phyloP scores from a whole-genome alignment of 2,888 invertebrate genomes.

The Drosophila kokeensis region DNA sequence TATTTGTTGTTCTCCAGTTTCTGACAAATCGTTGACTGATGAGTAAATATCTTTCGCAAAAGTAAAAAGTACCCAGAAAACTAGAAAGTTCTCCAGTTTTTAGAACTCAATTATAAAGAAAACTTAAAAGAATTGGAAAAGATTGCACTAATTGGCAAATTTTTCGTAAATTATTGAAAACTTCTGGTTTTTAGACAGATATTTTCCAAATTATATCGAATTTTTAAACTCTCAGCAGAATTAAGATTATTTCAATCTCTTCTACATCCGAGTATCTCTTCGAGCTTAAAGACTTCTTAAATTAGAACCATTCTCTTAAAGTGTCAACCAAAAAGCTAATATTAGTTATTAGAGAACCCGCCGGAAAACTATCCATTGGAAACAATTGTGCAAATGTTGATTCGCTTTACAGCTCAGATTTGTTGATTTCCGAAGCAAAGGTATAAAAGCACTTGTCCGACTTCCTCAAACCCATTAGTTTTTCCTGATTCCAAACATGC shows the following conservation, averaged over 20 bases:
- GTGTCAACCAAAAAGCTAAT: constrained; percentile 1
- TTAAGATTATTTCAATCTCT: not conserved
- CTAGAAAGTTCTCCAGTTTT: not conserved
- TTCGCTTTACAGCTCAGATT: constrained; percentile 47
- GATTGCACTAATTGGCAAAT: not conserved
- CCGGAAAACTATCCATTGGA: constrained; percentile 5
- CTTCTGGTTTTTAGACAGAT: no score
- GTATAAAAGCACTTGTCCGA: constrained; percentile 53
- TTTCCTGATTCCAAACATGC: constrained; percentile 35
- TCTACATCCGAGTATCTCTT: not conserved
- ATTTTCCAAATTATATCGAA: no score
- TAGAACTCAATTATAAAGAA: not conserved
- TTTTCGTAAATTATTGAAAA: no score
- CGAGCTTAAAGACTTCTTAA: not conserved
- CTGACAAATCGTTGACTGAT: not conserved
- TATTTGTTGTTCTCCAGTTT: no score
- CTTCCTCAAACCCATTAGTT: constrained; percentile 17
- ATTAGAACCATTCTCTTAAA: constrained; percentile 9
- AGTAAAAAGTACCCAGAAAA: not conserved
- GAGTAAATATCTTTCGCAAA: not conserved
- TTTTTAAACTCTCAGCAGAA: not conserved
- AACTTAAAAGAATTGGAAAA: not conserved
- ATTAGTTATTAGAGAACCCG: constrained; percentile 8
- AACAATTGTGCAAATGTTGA: constrained; percentile 69
- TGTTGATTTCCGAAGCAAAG: constrained; percentile 9